Evolutionary conservation across 2,113 vertebrate genomes (phyloP), one percentile per base, ranked within the genome.

Genomic region (Perccottus glenii): DNA sequence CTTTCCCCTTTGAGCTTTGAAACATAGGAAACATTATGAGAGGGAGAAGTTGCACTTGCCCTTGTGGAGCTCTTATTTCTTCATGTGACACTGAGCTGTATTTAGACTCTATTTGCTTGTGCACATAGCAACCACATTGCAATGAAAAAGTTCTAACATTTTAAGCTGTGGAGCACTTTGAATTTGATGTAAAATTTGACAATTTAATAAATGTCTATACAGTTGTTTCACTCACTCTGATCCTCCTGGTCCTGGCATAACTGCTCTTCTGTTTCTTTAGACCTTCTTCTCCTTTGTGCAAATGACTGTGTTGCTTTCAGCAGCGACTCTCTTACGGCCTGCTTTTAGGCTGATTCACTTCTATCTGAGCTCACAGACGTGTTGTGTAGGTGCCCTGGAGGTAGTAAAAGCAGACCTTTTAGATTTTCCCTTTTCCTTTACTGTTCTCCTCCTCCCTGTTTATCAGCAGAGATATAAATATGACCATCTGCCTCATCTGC

Each of bases 1-100:
- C 93, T 74, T 92, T 90, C 27, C 70, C 85, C 72, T 92, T 93
- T 11, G 87, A 42, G 42, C 91, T 93, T 81, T 35, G 47, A 73
- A 47, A 75, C 62, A 80, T 73, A 67, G 65, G 35, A 51, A 42
- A 73, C 43, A 63, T 66, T 43, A 72, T 65, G 53, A 70, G 61
- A 44, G 57, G 44, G 64, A 67, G 65, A 81, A 10, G 15, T 63
- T 56, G 14, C 56, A 63, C 8, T 35, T 55, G 60, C 46, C 57
- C 73, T 47, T 36, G 51, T 53, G 35, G n/a, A 81, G 88, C 77
- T 92, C 89, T 73, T 32, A 67, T 91, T 92, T 85, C 89, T 69
- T 67, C 89, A 91, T 87, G 88, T 91, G 90, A 91, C 80, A 44
- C 65, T 11, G 67, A 61, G 85, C 90, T 86, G 82, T 77, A 90